Base-by-base conservation (phyloP, 2,113 vertebrate species). In the Archilochus colubris region DNA sequence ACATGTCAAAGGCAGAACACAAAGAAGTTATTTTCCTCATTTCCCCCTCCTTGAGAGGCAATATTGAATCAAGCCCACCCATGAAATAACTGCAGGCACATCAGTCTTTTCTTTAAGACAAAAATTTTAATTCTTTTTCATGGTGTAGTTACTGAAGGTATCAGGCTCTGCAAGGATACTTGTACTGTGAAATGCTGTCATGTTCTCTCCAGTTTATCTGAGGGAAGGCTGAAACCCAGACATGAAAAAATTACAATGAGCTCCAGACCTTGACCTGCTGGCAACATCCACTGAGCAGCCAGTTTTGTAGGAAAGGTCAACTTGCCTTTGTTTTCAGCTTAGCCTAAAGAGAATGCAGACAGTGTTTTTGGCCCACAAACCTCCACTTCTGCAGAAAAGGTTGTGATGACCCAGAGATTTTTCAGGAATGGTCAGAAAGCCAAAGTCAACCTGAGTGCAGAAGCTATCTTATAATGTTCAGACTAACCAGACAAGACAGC, bases 301-400 rank as follows among this genome's bases (percentile, higher is more conserved):
- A 7, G 73, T 82, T 74, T 51, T 54, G 59, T 24, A 73, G 72
- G 72, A 83, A 82, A 78, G 25, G 63, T 91, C 36, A 66, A 38
- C 43, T 75, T 93, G 81, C n/a, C 62, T 91, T 88, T 78, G 75
- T 64, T 50, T 96, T 85, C 33, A 68, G 38, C 28, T 86, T n/a
- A 70, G 33, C 21, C 44, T 73, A 33, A 59, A 85, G 38, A 81
- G 43, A 86, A 40, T 38, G 55, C 7, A 7, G 50, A 27, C 23
- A 38, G n/a, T 61, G 63, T 0, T 83, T 88, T 78, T 58, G 72
- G 38, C 31, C 43, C 40, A 48, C 21, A 50, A 59, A 76, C 68
- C 11, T 70, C 33, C 1, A 5, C 55, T 87, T 70, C 69, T 86
- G 66, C 46, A 84, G 63, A 73, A 89, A 88, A 84, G 66, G 64